Evolutionary conservation across 2,113 vertebrate species (phyloP), one percentile per base, ranked within the genome.

Genomic region (Sphaerodactylus townsendi): DNA sequence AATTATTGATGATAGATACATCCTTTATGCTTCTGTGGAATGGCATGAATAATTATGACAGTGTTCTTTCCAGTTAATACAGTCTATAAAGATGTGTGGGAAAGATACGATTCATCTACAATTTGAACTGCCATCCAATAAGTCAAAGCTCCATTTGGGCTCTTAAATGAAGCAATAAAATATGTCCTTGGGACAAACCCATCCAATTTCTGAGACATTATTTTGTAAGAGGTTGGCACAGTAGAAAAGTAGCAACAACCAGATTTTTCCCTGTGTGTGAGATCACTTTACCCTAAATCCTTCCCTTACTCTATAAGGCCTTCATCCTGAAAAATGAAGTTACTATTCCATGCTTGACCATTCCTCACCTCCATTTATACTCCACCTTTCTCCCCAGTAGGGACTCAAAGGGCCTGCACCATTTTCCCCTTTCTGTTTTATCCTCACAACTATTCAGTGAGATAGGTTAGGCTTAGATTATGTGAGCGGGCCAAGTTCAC

Each of bases 121-220:
- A 3, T 75, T 90, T 90, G 48, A 77, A 78, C 87, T n/a, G 73
- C 50, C 71, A 80, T 83, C 56, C 71, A 50, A 85, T 77, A 62
- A 90, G 85, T 81, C 39, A 89, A 88, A 87, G 28, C 2, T n/a
- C 11, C 0, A 0, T 79, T 66, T 82, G 62, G 86, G 9, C 68
- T 85, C 85, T 82, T 74, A 82, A 25, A 75, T 2, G 11, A 86
- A 66, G 44, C 39, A 91, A 80, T 85, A 85, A 90, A 90, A 89
- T 77, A 75, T 69, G n/a, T 90, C 86, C 68, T 90, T 79, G 70
- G 70, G 76, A 77, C 28, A 78, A 74, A 74, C 75, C 79, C 83
- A 15, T 30, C 83, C 5, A 23, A 9, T 50, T 79, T 82, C 86
- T 83, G 5, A n/a, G 50, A 86, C 23, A 35, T 70, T 83, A 10